phyloP scores from a whole-genome alignment of 2,113 vertebrate genomes.

The Clarias macrocephalus region DNA sequence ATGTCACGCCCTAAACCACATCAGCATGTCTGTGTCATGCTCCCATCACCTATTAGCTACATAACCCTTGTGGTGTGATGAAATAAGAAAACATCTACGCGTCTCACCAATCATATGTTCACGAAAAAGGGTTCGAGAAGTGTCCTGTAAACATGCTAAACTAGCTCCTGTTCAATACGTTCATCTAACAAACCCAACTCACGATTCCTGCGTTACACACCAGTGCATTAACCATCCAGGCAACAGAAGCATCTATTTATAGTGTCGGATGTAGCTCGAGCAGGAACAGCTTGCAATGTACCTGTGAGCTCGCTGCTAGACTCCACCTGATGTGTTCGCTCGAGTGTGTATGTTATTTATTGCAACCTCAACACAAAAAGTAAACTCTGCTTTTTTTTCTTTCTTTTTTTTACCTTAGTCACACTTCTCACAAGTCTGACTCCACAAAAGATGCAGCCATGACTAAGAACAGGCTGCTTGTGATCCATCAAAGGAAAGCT shows the following conservation, averaged over 20 bases:
- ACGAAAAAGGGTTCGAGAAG: background rate
- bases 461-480: background rate
- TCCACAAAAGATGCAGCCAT: background rate
- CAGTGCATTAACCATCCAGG: background rate
- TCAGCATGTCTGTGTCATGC: background rate
- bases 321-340: background rate
- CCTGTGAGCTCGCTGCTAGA: background rate
- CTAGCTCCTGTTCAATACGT: background rate
- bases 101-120: background rate
- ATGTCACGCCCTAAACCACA: background rate
- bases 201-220: background rate
- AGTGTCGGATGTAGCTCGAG: no score
- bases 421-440: constrained; percentile 7
- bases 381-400: background rate
- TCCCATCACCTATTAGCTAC: background rate
- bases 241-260: background rate
- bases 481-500: background rate
- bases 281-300: constrained; percentile 1
- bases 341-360: background rate
- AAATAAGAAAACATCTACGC: background rate
- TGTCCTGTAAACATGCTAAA: background rate
- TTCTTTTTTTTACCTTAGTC: background rate
- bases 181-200: background rate
- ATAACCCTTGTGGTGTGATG: background rate
- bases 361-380: background rate